These are phyloP conservation scores for Myiopsitta monachus DNA, from an alignment of 2,113 vertebrate genomes.

Conservation along the genomic window DNA sequence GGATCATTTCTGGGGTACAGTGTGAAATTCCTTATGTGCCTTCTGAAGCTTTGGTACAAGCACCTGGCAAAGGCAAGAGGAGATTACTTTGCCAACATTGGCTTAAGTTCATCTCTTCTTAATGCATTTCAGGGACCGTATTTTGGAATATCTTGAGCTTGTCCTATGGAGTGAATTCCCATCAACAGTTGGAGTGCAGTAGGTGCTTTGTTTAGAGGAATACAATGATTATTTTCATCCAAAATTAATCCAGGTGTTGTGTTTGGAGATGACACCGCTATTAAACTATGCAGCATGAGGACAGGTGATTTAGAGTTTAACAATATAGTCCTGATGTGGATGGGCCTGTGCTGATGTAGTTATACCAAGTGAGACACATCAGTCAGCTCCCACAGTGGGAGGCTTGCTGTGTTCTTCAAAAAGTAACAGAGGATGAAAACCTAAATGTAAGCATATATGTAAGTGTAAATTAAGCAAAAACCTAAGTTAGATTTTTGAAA, in stretches of 20 bases:
- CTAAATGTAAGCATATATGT: neutral
- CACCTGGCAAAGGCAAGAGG: neutral
- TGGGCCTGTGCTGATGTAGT: neutral
- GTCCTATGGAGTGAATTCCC: neutral
- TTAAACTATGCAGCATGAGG: neutral
- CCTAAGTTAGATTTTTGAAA: neutral
- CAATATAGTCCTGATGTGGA: neutral
- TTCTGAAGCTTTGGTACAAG: neutral
- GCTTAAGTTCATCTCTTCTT: neutral
- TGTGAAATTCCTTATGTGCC: neutral
- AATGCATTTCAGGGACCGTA: rapidly evolving
- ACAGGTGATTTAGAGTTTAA: neutral
- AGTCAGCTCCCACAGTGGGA: neutral
- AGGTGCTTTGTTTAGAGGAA: neutral
- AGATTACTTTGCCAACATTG: no score
- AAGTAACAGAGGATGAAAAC: neutral
- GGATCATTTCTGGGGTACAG: neutral
- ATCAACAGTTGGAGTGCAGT: neutral
- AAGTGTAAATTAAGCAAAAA: neutral
- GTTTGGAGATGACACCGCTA: neutral
- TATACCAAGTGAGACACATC: neutral
- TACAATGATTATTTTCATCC: neutral
- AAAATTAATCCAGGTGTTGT: neutral
- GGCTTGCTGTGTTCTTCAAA: neutral
- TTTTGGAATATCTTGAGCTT: neutral